phyloP scores from a whole-genome alignment of 2,888 invertebrate genomes.

The Oxystoma pomonae region DNA sequence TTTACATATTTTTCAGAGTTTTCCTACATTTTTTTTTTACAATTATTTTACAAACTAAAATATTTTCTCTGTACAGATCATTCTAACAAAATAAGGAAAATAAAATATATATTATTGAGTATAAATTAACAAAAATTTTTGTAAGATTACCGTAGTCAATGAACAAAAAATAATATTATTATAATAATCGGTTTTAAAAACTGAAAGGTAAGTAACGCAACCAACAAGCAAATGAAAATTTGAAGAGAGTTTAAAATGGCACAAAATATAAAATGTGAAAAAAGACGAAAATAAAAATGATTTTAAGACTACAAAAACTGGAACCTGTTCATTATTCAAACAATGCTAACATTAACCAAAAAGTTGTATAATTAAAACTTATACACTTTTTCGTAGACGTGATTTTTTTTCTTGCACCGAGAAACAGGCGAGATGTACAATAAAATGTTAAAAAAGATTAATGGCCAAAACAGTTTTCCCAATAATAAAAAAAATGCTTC shows the following conservation, averaged over 20 bases:
- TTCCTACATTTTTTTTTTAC: constrained; percentile 22
- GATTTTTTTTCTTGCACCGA: no score
- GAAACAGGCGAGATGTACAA: no score
- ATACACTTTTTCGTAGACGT: constrained; percentile 11
- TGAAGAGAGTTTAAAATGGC: constrained; percentile 4
- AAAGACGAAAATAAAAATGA: constrained; percentile 10
- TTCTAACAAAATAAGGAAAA: constrained; percentile 34
- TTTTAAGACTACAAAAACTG: constrained; percentile 8
- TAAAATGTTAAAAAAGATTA: no score
- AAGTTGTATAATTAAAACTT: background rate
- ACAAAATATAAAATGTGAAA: background rate
- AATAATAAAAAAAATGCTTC: no score
- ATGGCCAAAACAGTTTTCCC: no score
- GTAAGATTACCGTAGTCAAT: background rate
- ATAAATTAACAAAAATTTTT: constrained; percentile 2
- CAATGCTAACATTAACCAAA: background rate
- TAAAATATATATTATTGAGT: constrained; percentile 37
- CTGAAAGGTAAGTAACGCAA: background rate
- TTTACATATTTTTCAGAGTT: constrained; percentile 25
- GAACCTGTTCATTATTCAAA: background rate
- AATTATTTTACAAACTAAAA: constrained; percentile 24
- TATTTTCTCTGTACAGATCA: constrained; percentile 37
- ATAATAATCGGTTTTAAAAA: background rate
- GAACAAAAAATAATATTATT: background rate
- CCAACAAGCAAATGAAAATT: constrained; percentile 6